phyloP scores from a whole-genome alignment of 2,113 vertebrate species.

The Cathartes aura region DNA sequence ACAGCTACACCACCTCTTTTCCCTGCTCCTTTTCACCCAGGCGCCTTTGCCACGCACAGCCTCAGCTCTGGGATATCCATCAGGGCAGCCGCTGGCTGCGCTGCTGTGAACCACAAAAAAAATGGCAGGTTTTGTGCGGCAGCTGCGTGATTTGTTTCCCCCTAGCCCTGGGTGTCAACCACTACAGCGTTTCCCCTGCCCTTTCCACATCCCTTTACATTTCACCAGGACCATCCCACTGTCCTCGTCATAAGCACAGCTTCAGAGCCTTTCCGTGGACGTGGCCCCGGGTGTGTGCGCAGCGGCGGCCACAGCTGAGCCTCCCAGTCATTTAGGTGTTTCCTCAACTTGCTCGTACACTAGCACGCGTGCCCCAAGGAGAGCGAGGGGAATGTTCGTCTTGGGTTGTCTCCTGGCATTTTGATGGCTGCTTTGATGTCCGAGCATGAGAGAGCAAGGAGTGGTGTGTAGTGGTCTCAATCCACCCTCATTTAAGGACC shows the following conservation, averaged over 20 bases:
- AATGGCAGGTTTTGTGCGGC: neutral
- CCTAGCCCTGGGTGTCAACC: neutral
- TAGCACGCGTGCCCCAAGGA: neutral
- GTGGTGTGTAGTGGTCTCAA: neutral
- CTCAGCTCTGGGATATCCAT: neutral
- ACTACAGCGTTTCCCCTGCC: neutral
- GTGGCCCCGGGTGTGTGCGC: rapidly evolving
- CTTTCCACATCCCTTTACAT: neutral
- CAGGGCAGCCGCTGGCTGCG: rapidly evolving
- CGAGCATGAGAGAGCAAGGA: neutral
- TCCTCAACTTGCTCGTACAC: rapidly evolving
- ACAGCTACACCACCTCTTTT: neutral
- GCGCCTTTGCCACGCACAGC: neutral
- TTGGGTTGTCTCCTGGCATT: neutral
- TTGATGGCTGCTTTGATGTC: neutral
- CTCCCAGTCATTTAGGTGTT: neutral
- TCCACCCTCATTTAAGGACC: neutral
- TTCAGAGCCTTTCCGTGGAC: neutral
- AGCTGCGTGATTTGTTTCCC: neutral
- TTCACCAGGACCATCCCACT: neutral
- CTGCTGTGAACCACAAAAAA: neutral
- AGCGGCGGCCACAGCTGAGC: neutral
- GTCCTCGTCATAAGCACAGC: neutral
- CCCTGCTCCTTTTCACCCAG: neutral
- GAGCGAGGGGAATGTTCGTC: rapidly evolving